Percentiles rank a stretch among this genome's conserved stretches.
These are phyloP conservation scores for Celastrina argiolus DNA, from an alignment of 2,888 invertebrate genomes.

Conservation along the genomic window DNA sequence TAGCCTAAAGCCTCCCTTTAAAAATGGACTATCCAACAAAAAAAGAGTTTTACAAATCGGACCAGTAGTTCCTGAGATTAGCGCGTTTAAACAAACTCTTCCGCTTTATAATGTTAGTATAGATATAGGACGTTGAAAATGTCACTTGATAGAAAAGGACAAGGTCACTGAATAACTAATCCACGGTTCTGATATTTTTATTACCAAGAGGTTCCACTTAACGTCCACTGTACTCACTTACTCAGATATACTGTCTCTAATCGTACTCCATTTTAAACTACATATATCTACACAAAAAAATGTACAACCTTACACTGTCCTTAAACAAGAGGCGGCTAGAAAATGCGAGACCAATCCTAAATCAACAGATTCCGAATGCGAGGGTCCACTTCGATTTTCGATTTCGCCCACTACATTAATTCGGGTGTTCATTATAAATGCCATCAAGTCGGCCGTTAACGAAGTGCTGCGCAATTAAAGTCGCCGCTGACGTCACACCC, in stretches of 20 bases:
- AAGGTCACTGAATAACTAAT: too few relatives aligned
- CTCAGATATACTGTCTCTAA: not conserved
- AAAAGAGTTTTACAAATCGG: too few relatives aligned
- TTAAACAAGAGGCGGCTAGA: conserved; percentile 42
- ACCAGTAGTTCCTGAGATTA: too few relatives aligned
- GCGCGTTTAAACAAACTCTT: too few relatives aligned
- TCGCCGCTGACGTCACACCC: conserved; percentile 74
- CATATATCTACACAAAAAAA: not conserved
- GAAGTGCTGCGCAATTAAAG: conserved; percentile 77
- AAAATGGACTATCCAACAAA: too few relatives aligned
- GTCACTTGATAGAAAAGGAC: too few relatives aligned
- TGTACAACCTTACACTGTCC: not conserved
- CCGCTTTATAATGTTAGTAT: too few relatives aligned
- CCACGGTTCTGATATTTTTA: too few relatives aligned
- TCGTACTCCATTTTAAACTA: not conserved
- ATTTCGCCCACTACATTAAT: conserved; percentile 77
- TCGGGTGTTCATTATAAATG: conserved; percentile 78
- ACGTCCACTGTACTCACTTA: not conserved
- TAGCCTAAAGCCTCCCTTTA: too few relatives aligned
- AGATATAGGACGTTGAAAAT: too few relatives aligned
- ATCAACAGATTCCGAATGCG: conserved; percentile 60
- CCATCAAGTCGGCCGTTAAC: conserved; percentile 75
- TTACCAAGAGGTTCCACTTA: too few relatives aligned
- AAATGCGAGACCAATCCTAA: conserved; percentile 66
- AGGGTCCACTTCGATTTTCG: conserved; percentile 69